Evolutionary conservation across 2,797 vertebrate species (phyloP).

Genomic region (Aphelocoma californica): DNA sequence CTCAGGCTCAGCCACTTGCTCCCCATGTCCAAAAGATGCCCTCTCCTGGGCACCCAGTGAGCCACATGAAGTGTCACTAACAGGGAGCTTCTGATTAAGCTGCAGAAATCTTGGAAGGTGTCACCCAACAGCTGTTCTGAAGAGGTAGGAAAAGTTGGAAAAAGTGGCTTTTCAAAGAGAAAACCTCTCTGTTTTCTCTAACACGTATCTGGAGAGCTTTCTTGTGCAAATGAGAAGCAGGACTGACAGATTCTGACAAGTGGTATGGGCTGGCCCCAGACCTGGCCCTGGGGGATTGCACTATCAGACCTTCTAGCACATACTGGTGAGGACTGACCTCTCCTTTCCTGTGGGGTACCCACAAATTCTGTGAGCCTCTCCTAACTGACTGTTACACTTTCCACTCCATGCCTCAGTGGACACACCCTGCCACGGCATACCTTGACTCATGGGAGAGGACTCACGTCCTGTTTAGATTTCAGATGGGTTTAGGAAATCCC

Average conservation of each 20-base stretch:
- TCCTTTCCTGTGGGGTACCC: neutral
- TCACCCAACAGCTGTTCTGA: neutral
- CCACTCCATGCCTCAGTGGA: neutral
- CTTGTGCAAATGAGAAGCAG: neutral
- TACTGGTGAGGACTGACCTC: fast-evolving
- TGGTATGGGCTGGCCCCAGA: neutral
- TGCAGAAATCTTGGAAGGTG: neutral
- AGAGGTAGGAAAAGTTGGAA: neutral
- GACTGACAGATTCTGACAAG: neutral
- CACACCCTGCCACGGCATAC: neutral
- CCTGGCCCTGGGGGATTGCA: neutral
- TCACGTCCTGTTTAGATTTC: neutral
- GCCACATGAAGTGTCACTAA: neutral
- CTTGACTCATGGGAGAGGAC: neutral
- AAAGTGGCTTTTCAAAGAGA: neutral
- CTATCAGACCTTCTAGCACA: neutral
- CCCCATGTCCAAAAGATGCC: neutral
- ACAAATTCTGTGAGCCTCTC: neutral
- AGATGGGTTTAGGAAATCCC: neutral
- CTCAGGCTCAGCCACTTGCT: neutral
- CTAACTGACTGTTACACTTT: neutral
- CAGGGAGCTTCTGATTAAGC: neutral
- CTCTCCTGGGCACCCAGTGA: slow-evolving; percentile 4
- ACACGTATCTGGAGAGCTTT: neutral
- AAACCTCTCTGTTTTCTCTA: neutral